phyloP scores from a whole-genome alignment of 2,797 vertebrate species.

The Pseudochromis fuscus region DNA sequence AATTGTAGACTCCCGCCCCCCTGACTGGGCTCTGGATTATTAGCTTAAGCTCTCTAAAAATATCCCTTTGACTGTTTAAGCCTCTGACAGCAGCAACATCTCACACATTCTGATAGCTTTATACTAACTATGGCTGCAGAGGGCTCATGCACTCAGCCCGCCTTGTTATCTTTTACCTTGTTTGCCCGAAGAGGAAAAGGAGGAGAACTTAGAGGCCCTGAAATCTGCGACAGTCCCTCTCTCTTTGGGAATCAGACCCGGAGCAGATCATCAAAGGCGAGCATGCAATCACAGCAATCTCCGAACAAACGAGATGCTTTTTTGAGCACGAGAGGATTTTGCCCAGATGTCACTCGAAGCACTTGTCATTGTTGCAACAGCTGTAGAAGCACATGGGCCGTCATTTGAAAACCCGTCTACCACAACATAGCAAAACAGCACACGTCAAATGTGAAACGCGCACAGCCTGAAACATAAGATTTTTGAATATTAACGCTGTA shows the following conservation, averaged over 20 bases:
- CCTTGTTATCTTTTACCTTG: slow-evolving; percentile 80
- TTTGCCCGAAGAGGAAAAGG: slow-evolving; percentile 68
- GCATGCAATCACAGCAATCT: slow-evolving; percentile 73
- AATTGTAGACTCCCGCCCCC: slow-evolving; percentile 63
- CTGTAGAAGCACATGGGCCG: slow-evolving; percentile 75
- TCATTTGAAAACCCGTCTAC: slow-evolving; percentile 67
- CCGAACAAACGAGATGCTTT: slow-evolving; percentile 73
- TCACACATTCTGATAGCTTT: slow-evolving; percentile 83
- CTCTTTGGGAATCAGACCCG: slow-evolving; percentile 46
- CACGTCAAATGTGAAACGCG: slow-evolving; percentile 60
- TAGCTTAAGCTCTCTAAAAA: slow-evolving; percentile 87
- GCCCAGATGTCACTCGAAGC: slow-evolving; percentile 80
- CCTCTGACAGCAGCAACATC: slow-evolving; percentile 82
- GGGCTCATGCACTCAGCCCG: slow-evolving; percentile 68
- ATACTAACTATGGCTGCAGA: slow-evolving; percentile 76
- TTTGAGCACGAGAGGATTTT: slow-evolving; percentile 64
- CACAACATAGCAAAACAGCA: slow-evolving; percentile 69
- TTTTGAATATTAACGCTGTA: slow-evolving; percentile 60
- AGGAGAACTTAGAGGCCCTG: slow-evolving; percentile 44
- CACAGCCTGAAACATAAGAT: slow-evolving; percentile 51
- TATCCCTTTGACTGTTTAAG: slow-evolving; percentile 84
- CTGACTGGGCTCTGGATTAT: slow-evolving; percentile 82
- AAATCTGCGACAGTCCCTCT: slow-evolving; percentile 51
- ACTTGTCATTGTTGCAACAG: slow-evolving; percentile 79
- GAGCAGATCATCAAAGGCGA: slow-evolving; percentile 68